A percentile compares a stretch with the other conserved stretches of the same genome.
Conservation (phyloP, 2,113 vertebrate species). For the Mastomys natalensis region DNA sequence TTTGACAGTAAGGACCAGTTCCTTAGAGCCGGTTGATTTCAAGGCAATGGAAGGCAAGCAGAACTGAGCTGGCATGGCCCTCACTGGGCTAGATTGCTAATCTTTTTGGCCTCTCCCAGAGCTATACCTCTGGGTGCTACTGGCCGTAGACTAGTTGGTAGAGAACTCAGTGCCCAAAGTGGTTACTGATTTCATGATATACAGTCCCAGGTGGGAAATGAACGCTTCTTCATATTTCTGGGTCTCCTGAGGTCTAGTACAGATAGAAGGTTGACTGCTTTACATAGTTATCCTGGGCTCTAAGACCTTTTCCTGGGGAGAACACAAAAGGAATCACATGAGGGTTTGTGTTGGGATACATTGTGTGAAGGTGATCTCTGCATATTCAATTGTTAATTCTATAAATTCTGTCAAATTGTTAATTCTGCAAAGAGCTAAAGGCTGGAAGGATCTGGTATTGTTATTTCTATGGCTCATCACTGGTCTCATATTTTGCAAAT, state of each 20-base stretch:
- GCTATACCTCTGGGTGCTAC: background rate
- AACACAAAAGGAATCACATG: background rate
- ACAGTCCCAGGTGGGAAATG: background rate
- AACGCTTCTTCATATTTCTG: background rate
- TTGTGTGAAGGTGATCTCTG: too few species aligned
- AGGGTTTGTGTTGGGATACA: too few species aligned
- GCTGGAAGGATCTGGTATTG: too few species aligned
- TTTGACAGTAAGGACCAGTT: constrained; percentile 38
- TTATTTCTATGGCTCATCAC: too few species aligned
- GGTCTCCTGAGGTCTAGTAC: background rate
- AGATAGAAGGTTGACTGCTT: background rate
- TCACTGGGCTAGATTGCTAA: constrained; percentile 60
- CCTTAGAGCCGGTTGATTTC: constrained; percentile 77
- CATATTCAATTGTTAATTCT: too few species aligned
- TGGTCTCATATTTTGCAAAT: too few species aligned
- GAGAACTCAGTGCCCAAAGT: background rate
- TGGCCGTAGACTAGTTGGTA: background rate
- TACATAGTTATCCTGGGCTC: background rate
- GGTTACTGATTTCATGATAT: background rate
- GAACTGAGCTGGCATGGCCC: constrained; percentile 67
- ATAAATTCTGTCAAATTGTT: too few species aligned
- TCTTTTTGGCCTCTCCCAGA: background rate
- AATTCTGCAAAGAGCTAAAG: too few species aligned
- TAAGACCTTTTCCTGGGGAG: background rate
- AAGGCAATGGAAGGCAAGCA: constrained; percentile 75